A percentile compares a stretch with the other conserved stretches of the same genome.
Conservation (phyloP, 64 coral and sea anemone genomes). For the Montipora sp. region DNA sequence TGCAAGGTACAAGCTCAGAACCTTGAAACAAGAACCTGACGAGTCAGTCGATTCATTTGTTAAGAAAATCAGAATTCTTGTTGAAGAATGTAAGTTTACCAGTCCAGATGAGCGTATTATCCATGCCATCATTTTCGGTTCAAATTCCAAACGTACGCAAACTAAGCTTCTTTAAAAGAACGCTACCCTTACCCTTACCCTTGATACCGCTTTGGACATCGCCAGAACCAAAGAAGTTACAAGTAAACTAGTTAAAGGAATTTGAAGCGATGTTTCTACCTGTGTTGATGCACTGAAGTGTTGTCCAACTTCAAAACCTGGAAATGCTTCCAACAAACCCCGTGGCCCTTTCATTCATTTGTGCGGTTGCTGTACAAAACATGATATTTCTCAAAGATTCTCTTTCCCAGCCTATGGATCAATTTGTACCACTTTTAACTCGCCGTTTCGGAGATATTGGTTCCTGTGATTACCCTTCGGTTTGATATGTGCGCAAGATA, state of each 20-base stretch:
- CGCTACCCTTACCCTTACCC: no score
- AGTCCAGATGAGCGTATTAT: slow-evolving; percentile 71
- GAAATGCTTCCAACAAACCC: no score
- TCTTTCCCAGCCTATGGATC: not conserved
- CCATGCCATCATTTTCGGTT: slow-evolving; percentile 63
- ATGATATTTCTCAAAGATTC: no score
- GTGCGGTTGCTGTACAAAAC: no score
- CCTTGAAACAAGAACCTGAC: slow-evolving; percentile 47
- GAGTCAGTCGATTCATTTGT: slow-evolving; percentile 70
- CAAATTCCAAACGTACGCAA: slow-evolving; percentile 44
- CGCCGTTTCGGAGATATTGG: not conserved
- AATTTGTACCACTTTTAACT: slow-evolving; percentile 35
- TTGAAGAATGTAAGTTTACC: slow-evolving; percentile 68
- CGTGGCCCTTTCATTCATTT: no score
- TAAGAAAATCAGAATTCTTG: slow-evolving; percentile 66
- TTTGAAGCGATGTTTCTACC: slow-evolving; percentile 27
- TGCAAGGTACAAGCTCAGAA: slow-evolving; percentile 59
- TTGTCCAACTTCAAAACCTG: not conserved
- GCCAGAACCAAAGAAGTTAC: slow-evolving; percentile 69
- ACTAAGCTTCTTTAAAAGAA: slow-evolving; percentile 39
- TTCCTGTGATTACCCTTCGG: not conserved
- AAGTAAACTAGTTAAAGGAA: slow-evolving; percentile 54
- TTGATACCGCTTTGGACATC: not conserved
- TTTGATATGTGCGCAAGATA: not conserved
- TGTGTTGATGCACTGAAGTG: not conserved